Evolutionary conservation across 2,797 vertebrate genomes (phyloP), one percentile per base, ranked within the genome.

Genomic region (Huso huso): DNA sequence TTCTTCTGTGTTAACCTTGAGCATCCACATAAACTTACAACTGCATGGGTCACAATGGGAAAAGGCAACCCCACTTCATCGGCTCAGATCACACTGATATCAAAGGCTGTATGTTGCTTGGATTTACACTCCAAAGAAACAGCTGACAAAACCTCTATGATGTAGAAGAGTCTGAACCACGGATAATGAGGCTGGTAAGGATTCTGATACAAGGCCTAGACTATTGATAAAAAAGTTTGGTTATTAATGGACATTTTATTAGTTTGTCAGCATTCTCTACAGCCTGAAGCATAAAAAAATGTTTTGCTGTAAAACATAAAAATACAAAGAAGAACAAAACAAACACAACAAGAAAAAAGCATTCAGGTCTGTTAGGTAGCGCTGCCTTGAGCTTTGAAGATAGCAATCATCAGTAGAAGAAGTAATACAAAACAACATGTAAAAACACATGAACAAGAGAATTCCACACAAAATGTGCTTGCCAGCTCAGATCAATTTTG

Each of bases 391-490:
- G 68, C 49, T 59, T 53, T 60, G 55, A 11, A 13, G 51, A 63
- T 48, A 10, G 18, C 57, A 65, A 57, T 69, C 62, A 65, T 51
- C 48, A 53, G 15, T 1, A 8, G 13, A 7, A 9, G 49, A 58
- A 52, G 63, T 12, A 60, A 66, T 62, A 49, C 62, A 63, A 64
- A 66, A 51, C 63, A 37, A 64, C 18, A 53, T 1, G 66, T 76
- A 73, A 74, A 61, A 71, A 70, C 73, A 77, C 70, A 78, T 74
- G 18, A 18, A 18, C 18, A 18, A 2, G 18, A 18, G 18, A 81
- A 82, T 78, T 77, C 76, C 80, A 81, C 78, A 69, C 71, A 81
- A 83, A 81, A 84, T 83, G 78, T 80, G 71, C 72, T 76, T 82
- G 83, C 78, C 77, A 77, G 81, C 83, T 84, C 74, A 73, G 72